A percentile compares a stretch with the other conserved stretches of the same genome.
phyloP scores from a whole-genome alignment of 2,888 invertebrate species.

The Ceriagrion tenellum region DNA sequence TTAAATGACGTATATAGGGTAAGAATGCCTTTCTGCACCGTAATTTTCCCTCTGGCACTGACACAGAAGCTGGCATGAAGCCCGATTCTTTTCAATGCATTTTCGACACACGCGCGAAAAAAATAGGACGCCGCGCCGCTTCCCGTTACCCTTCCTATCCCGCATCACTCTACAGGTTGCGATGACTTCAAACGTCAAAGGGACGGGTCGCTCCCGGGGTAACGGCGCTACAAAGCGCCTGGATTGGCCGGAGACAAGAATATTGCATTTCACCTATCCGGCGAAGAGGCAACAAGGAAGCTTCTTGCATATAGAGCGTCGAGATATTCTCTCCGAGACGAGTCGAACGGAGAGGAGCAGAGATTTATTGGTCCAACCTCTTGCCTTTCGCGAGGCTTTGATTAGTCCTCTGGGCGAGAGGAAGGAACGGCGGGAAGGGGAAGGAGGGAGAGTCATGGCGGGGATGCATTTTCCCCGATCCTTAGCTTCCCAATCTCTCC shows the following conservation, averaged over 20 bases:
- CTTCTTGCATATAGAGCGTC: not conserved
- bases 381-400: not conserved
- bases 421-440: not conserved
- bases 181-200: not conserved
- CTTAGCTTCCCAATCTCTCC: no score
- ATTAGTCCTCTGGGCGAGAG: not conserved
- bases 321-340: not conserved
- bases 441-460: not conserved
- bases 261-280: slow-evolving; percentile 9
- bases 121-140: not conserved
- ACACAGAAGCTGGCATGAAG: not conserved
- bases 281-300: not conserved
- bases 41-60: not conserved
- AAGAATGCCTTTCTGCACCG: not conserved
- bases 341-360: not conserved
- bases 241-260: not conserved
- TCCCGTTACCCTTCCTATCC: not conserved
- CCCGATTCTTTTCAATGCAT: not conserved
- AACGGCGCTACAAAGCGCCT: not conserved
- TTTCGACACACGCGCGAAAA: not conserved
- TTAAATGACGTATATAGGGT: not conserved
- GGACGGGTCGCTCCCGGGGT: not conserved
- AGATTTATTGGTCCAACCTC: not conserved
- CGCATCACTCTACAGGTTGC: not conserved
- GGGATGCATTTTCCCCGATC: not conserved